Evolutionary conservation across 2,797 vertebrate genomes (phyloP), one percentile per base, ranked within the genome.

Genomic region (Sebastes minor): DNA sequence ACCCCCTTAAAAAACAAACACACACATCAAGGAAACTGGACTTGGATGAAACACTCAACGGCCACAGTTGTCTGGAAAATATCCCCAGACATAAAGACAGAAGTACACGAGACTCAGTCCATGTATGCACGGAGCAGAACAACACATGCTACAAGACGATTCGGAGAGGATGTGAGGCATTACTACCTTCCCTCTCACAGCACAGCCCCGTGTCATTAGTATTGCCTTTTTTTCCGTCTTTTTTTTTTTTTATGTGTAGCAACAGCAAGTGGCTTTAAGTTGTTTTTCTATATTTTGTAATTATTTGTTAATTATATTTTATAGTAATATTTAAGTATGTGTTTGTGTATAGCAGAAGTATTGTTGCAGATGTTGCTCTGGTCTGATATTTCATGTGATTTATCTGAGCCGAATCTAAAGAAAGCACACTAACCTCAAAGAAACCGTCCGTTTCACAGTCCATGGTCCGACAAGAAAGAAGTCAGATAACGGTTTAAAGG

Each of bases 221-320:
- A 27, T 76, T 76, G 85, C 84, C 77, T 75, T 84, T 90, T 84
- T 89, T 84, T 75, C 49, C 49, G 38, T 66, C 20, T 28, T n/a
- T n/a, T 72, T 84, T 49, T 85, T 85, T 81, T 80, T 70, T 78
- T 76, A 64, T 81, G 86, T 90, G 86, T 88, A 89, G 85, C 85
- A 71, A 75, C 46, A 89, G 68, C 73, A 78, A 82, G n/a, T 77
- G 76, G 78, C 89, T 93, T 91, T 85, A 80, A 80, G 72, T 87
- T 83, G 56, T 80, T 86, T 91, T 91, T 93, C 88, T 91, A 81
- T 88, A 86, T 70, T 49, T 70, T 93, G 74, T 89, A 88, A 92
- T 92, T 92, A 82, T 85, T 87, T 87, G 83, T 86, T 71, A 81
- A 90, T 84, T 79, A 6, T 86, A 65, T 90, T 91, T 90, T 88